Conservation (phyloP, 1,140 invertebrate genomes). For the Rhynchophorus ferrugineus region DNA sequence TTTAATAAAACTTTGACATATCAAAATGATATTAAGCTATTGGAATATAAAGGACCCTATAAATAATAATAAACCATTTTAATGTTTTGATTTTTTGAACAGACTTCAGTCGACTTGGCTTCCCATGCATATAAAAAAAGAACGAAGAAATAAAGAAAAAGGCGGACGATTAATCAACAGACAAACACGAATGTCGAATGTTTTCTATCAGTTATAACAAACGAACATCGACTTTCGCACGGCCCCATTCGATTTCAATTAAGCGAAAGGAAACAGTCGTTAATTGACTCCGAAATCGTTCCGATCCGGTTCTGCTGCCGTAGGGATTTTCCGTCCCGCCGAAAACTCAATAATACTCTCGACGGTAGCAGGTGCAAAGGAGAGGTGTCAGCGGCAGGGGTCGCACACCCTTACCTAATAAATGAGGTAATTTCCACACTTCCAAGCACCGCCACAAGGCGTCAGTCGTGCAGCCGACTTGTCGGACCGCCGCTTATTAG, state of each 20-base stretch:
- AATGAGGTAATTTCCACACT: slow-evolving; percentile 46
- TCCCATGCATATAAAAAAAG: too few relatives aligned
- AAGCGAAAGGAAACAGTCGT: slow-evolving; percentile 22
- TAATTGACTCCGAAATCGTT: slow-evolving; percentile 24
- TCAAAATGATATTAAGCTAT: too few relatives aligned
- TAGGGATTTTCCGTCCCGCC: slow-evolving; percentile 17
- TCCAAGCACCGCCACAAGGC: slow-evolving; percentile 39
- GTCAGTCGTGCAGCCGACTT: slow-evolving; percentile 30
- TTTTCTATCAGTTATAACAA: slow-evolving; percentile 3
- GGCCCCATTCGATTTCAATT: slow-evolving; percentile 5
- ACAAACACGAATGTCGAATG: too few relatives aligned
- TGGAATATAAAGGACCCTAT: too few relatives aligned
- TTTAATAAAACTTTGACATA: too few relatives aligned
- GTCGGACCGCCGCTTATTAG: slow-evolving; percentile 34
- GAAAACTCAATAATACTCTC: slow-evolving; percentile 42
- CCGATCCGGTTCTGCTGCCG: slow-evolving; percentile 26
- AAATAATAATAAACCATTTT: too few relatives aligned
- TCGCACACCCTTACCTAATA: slow-evolving; percentile 44
- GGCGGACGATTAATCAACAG: too few relatives aligned
- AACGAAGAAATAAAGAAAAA: too few relatives aligned
- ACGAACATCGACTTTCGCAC: background rate
- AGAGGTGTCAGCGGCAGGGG: slow-evolving; percentile 44
- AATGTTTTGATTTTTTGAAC: too few relatives aligned
- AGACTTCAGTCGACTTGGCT: too few relatives aligned
- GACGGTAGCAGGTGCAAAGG: slow-evolving; percentile 43